phyloP scores from a whole-genome alignment of 2,888 invertebrate genomes.

The Metallyticus violacea region DNA sequence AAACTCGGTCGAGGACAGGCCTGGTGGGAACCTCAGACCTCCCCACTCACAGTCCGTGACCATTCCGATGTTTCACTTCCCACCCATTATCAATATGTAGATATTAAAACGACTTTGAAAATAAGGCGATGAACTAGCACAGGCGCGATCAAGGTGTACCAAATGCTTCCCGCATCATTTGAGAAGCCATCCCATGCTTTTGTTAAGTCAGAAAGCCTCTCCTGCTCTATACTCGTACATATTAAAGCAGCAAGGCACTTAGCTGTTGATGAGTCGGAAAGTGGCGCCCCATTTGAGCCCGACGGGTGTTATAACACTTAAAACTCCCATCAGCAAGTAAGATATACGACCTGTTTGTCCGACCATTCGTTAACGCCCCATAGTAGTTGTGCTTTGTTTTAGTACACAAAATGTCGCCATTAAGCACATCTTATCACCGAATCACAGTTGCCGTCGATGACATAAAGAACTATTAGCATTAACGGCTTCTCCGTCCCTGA shows the following conservation, averaged over 20 bases:
- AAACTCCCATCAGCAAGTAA: not conserved
- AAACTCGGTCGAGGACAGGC: no score
- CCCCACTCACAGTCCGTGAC: no score
- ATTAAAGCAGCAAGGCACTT: not conserved
- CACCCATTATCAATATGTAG: no score
- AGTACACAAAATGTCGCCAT: not conserved
- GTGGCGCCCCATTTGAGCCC: not conserved
- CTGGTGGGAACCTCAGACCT: no score
- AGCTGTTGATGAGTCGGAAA: not conserved
- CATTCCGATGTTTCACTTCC: no score
- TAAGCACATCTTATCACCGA: not conserved
- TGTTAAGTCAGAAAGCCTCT: not conserved
- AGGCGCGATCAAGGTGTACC: not conserved
- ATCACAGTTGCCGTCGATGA: not conserved
- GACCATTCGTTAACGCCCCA: not conserved
- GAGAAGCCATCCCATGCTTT: not conserved
- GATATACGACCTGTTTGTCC: not conserved
- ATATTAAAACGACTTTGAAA: no score
- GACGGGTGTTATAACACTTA: not conserved
- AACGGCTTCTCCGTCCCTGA: not conserved
- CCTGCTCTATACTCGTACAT: not conserved
- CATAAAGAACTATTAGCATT: not conserved
- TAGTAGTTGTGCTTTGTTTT: not conserved
- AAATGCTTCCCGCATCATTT: not conserved
- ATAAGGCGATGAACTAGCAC: no score